Percentiles rank a stretch among this genome's conserved stretches.
Evolutionary conservation across 2,113 vertebrate species (phyloP).

Genomic region (Mesoclemmys tuberculata): DNA sequence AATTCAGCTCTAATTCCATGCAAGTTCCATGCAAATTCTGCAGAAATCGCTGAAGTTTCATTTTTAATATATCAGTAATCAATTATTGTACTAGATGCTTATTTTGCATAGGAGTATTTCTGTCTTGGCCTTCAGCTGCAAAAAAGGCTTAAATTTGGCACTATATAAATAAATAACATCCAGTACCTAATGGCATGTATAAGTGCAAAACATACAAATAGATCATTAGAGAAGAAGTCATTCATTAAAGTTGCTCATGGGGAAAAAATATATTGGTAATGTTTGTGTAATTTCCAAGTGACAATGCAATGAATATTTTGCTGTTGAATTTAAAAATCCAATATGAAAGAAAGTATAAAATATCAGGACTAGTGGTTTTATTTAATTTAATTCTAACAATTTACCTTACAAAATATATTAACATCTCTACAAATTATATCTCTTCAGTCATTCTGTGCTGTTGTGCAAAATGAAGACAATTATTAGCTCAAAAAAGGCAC

Average conservation of each 20-base stretch:
- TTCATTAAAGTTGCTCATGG: neutral
- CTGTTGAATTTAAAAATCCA: neutral
- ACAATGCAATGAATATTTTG: neutral
- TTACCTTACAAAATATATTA: neutral
- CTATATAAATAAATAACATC: accelerated
- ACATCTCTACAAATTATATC: neutral
- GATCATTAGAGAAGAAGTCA: neutral
- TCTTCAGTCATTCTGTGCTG: neutral
- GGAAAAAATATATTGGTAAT: neutral
- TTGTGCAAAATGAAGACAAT: neutral
- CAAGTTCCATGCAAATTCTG: neutral
- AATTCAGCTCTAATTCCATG: neutral
- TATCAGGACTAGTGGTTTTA: neutral
- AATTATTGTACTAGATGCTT: neutral
- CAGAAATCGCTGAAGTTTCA: neutral
- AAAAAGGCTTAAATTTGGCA: neutral
- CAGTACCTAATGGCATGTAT: neutral
- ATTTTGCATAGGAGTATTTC: neutral
- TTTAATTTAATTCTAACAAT: neutral
- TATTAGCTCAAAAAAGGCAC: neutral
- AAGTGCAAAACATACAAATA: neutral
- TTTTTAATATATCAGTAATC: neutral
- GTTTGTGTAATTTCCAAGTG: neutral
- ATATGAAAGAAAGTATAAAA: neutral
- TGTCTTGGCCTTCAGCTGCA: neutral